Base-by-base conservation (phyloP, 2,113 vertebrate species). In the Halichoerus grypus region DNA sequence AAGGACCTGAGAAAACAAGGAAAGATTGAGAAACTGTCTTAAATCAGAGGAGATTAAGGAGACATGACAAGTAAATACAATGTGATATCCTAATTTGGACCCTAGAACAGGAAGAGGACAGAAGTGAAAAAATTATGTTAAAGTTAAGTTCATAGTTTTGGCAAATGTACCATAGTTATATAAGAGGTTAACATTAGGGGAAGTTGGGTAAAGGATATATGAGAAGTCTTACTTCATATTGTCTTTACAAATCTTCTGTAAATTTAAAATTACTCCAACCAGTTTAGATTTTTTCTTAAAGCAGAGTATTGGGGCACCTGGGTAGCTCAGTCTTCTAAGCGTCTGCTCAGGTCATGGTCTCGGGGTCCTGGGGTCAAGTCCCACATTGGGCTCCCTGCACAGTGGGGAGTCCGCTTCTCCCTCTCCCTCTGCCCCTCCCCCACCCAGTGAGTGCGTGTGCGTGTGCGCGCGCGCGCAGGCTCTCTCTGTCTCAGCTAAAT, bases 141-240 rank as follows among this genome's bases (percentile, higher is more conserved):
- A 6, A 72, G 36, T 86, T 57, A 85, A 72, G 71, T 86, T 83
- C 31, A 65, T 92, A n/a, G 65, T 94, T 92, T 77, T 93, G 31
- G 69, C 39, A 86, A 63, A 61, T 94, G 65, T 92, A 53, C 14
- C 18, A 11, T 95, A 91, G 67, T 59, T 86, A 33, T 9, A 4
- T 61, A 61, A 94, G 16, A 51, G 8, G 8, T 88, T 88, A 91
- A 67, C 14, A 77, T 95, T 88, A 91, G 28, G 33, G 28, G 55
- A 59, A 77, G 71, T 63, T 94, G 72, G 55, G 13, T 59, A 28
- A 92, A 39, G 49, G 53, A 42, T 76, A 18, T 39, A 15, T 39
- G 69, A 92, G 24, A 57, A 92, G 71, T 93, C 16, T 87, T 7
- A 7, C 9, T 36, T 7, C 76, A 7, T 55, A 69, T 16, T 88